Evolutionary conservation across 2,113 vertebrate genomes (phyloP).

Genomic region (Empidonax alnorum): DNA sequence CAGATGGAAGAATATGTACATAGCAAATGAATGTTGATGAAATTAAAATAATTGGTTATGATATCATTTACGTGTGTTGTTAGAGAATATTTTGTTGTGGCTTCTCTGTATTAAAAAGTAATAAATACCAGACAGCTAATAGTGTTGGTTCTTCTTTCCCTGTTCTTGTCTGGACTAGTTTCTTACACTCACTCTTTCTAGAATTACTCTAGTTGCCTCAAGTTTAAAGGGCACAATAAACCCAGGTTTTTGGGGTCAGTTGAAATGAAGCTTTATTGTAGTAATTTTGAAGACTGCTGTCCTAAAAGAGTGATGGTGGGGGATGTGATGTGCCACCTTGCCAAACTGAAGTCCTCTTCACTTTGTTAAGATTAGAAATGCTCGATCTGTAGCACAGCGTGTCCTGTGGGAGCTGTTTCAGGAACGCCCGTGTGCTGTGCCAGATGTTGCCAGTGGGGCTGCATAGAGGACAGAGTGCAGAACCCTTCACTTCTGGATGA

Average conservation of each 20-base stretch:
- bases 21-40: slow-evolving; percentile 79
- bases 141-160: slow-evolving; percentile 36
- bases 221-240: background rate
- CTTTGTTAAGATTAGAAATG: background rate
- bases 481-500: background rate
- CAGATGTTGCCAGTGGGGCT: background rate
- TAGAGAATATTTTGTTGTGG: slow-evolving; percentile 80
- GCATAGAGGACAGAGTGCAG: background rate
- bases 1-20: slow-evolving; percentile 78
- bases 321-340: background rate
- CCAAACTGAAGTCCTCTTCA: background rate
- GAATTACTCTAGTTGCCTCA: background rate
- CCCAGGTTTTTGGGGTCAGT: background rate
- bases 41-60: slow-evolving; percentile 75
- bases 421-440: accelerated
- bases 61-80: slow-evolving; percentile 72
- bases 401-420: background rate
- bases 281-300: background rate
- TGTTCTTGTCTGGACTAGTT: background rate
- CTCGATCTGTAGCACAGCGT: accelerated
- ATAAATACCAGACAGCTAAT: slow-evolving; percentile 73
- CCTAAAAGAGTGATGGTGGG: background rate
- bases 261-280: background rate
- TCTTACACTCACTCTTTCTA: background rate
- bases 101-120: slow-evolving; percentile 80